Evolutionary conservation across 2,888 invertebrate genomes (phyloP).

Genomic region (Hoplodrina blanda): DNA sequence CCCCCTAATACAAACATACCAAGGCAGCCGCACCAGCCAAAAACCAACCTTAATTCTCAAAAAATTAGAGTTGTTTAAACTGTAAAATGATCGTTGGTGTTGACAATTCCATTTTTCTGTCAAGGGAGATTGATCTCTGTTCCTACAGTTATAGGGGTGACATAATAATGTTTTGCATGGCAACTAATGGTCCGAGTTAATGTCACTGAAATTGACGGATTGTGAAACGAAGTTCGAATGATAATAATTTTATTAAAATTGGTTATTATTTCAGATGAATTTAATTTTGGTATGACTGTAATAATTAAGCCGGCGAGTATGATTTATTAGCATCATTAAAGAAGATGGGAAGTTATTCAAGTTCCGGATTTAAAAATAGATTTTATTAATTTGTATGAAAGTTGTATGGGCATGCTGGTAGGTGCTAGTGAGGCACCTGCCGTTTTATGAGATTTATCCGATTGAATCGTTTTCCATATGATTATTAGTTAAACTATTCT

Average conservation of each 20-base stretch:
- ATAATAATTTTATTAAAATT: conserved; percentile 62
- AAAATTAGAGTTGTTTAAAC: conserved; percentile 29
- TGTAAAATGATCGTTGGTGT: conserved; percentile 33
- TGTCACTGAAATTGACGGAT: conserved; percentile 66
- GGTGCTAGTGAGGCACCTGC: conserved; percentile 16
- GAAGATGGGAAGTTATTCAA: conserved; percentile 40
- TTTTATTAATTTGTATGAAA: conserved; percentile 29
- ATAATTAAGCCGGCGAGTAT: conserved; percentile 37
- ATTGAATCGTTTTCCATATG: not conserved
- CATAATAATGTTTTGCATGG: conserved; percentile 11
- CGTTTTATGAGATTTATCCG: not conserved
- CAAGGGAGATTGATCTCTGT: conserved; percentile 57
- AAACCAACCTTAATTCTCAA: conserved; percentile 44
- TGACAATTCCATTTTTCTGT: conserved; percentile 55
- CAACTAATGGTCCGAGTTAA: conserved; percentile 47
- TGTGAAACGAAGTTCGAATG: conserved; percentile 47
- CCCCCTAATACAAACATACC: conserved; percentile 61
- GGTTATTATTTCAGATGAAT: conserved; percentile 48
- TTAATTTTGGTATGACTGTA: conserved; percentile 41
- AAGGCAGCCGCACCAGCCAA: conserved; percentile 31
- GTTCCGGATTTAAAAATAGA: conserved; percentile 33
- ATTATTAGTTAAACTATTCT: not conserved
- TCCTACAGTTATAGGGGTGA: conserved; percentile 12
- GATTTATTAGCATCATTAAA: conserved; percentile 50
- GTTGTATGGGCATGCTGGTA: not conserved